phyloP scores from a whole-genome alignment of 2,113 vertebrate genomes.

The Telmatochromis brichardi region DNA sequence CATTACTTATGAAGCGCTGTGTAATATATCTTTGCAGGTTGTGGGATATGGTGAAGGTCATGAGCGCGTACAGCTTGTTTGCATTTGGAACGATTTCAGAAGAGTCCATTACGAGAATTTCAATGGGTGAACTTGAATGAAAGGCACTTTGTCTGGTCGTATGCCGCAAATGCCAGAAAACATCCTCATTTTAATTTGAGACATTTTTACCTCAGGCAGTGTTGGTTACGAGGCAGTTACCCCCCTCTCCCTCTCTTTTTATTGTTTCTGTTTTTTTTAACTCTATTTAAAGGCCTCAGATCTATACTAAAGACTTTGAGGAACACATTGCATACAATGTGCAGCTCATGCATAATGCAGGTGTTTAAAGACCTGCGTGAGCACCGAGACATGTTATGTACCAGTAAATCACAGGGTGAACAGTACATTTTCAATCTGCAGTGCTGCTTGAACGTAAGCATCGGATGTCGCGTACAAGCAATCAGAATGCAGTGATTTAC shows the following conservation, averaged over 20 bases:
- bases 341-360: slow-evolving; percentile 2
- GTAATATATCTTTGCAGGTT: background rate
- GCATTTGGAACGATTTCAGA: slow-evolving; percentile 5
- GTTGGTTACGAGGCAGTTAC: background rate
- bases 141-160: slow-evolving; percentile 3
- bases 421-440: background rate
- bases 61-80: background rate
- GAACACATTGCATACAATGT: background rate
- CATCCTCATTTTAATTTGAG: slow-evolving; percentile 25
- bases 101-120: background rate
- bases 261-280: background rate
- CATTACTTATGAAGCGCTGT: background rate
- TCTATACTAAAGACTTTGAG: background rate
- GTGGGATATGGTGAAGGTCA: background rate
- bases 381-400: background rate
- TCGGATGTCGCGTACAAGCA: background rate
- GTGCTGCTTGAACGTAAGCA: background rate
- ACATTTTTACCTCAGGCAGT: background rate
- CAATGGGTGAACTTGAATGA: background rate
- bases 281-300: background rate
- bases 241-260: background rate
- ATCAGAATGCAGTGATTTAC: background rate
- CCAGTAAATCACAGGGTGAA: background rate
- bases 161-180: background rate
- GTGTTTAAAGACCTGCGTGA: background rate